Conservation (phyloP, 1,140 invertebrate genomes). For the Heliconius melpomene region DNA sequence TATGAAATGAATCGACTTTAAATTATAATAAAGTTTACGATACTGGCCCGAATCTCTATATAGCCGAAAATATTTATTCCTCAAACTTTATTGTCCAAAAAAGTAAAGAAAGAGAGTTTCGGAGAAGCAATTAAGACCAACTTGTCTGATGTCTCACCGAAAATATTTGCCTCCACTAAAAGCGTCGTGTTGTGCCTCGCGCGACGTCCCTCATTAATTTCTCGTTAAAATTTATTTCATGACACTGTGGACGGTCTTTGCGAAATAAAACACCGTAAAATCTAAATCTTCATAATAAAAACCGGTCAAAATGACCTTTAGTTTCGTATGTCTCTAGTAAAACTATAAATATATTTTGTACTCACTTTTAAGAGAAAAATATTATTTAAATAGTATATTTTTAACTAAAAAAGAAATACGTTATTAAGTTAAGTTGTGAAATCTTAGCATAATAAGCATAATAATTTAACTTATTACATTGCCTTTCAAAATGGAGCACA, state of each 20-base stretch:
- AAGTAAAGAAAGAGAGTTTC: conserved; percentile 43
- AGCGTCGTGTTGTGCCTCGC: conserved; percentile 38
- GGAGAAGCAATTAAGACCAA: conserved; percentile 60
- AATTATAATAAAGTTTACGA: conserved; percentile 16
- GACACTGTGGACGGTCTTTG: conserved; percentile 33
- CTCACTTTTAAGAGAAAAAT: no score
- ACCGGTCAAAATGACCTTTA: background rate
- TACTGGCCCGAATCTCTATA: conserved; percentile 1
- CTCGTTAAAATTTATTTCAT: conserved; percentile 62
- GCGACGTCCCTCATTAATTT: conserved; percentile 56
- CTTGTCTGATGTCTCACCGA: conserved; percentile 43
- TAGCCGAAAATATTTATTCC: conserved; percentile 16
- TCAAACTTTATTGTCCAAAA: conserved; percentile 22
- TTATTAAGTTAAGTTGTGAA: no score
- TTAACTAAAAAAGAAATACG: no score
- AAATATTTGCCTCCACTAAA: conserved; percentile 50
- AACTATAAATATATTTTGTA: background rate
- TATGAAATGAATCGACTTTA: no score
- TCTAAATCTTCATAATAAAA: conserved; percentile 33
- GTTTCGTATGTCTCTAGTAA: background rate
- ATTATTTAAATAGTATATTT: no score
- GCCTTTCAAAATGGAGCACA: no score
- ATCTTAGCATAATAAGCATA: no score
- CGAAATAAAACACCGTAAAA: conserved; percentile 39
- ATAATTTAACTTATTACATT: no score